A percentile compares a stretch with the other conserved stretches of the same genome.
Evolutionary conservation across 2,797 vertebrate genomes (phyloP).

Genomic region (Spheniscus humboldti): DNA sequence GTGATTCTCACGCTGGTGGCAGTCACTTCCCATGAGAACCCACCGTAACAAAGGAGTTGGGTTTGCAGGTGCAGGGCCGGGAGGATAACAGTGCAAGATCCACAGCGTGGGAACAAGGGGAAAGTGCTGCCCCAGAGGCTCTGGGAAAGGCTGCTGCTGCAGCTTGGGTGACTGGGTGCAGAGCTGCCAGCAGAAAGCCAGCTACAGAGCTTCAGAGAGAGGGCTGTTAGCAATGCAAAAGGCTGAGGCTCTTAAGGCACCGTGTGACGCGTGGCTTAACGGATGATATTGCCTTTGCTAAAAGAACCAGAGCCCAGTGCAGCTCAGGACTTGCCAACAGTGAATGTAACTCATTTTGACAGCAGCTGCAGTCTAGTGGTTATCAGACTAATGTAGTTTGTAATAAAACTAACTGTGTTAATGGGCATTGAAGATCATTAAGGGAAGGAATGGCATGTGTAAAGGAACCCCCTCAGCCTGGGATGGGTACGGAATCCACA

Average conservation of each 20-base stretch:
- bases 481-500: not conserved
- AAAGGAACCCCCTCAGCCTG: not conserved
- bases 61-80: not conserved
- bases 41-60: accelerated
- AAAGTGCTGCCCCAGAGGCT: not conserved
- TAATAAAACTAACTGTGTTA: not conserved
- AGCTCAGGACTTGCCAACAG: not conserved
- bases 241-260: slow-evolving; percentile 1
- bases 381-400: not conserved
- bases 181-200: not conserved
- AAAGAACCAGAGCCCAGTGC: not conserved
- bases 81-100: not conserved
- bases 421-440: not conserved
- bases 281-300: not conserved
- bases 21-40: slow-evolving; percentile 31
- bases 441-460: accelerated
- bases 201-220: not conserved
- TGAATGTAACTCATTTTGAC: not conserved
- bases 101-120: slow-evolving; percentile 27
- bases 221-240: not conserved
- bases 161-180: not conserved
- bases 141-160: slow-evolving; percentile 21
- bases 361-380: not conserved
- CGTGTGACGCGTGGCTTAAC: not conserved
- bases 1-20: slow-evolving; percentile 3